Conservation (phyloP, 2,888 invertebrate genomes). For the Diadegma fenestrale region DNA sequence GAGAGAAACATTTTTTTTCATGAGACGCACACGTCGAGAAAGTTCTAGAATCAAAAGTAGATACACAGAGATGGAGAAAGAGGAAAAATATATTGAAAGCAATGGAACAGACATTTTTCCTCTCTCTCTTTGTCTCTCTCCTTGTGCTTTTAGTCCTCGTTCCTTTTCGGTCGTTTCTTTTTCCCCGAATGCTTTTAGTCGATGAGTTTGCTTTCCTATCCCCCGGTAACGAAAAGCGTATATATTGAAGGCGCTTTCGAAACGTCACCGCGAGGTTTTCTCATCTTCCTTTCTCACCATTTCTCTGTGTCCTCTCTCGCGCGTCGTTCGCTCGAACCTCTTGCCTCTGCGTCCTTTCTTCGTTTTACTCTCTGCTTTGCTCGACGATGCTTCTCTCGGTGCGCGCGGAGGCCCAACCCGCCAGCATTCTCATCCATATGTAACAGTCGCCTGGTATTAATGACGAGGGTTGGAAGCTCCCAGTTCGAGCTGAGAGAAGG, state of each 20-base stretch:
- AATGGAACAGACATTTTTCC: slow-evolving; percentile 27
- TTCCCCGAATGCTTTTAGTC: slow-evolving; percentile 84
- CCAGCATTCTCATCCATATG: slow-evolving; percentile 84
- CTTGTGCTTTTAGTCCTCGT: slow-evolving; percentile 76
- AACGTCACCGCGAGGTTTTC: slow-evolving; percentile 73
- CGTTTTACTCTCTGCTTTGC: slow-evolving; percentile 65
- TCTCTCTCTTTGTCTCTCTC: slow-evolving; percentile 15
- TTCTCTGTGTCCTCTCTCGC: slow-evolving; percentile 74
- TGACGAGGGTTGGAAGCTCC: slow-evolving; percentile 80
- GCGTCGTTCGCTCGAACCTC: slow-evolving; percentile 56
- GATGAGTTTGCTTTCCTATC: slow-evolving; percentile 83
- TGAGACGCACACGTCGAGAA: slow-evolving; percentile 61
- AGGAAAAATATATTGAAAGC: slow-evolving; percentile 11
- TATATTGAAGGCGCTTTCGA: slow-evolving; percentile 46
- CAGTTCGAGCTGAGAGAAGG: slow-evolving; percentile 70
- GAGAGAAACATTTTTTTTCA: slow-evolving; percentile 58
- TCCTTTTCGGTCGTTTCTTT: slow-evolving; percentile 59
- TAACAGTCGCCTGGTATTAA: slow-evolving; percentile 85
- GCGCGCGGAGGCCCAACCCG: slow-evolving; percentile 74
- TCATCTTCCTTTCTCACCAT: slow-evolving; percentile 76
- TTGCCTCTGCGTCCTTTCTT: slow-evolving; percentile 48
- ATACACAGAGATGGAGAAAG: slow-evolving; percentile 4
- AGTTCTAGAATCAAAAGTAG: slow-evolving; percentile 75
- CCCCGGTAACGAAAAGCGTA: slow-evolving; percentile 64
- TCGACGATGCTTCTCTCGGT: slow-evolving; percentile 62